Base-by-base conservation (phyloP, 2,888 invertebrate genomes). In the Embidobia sp. region DNA sequence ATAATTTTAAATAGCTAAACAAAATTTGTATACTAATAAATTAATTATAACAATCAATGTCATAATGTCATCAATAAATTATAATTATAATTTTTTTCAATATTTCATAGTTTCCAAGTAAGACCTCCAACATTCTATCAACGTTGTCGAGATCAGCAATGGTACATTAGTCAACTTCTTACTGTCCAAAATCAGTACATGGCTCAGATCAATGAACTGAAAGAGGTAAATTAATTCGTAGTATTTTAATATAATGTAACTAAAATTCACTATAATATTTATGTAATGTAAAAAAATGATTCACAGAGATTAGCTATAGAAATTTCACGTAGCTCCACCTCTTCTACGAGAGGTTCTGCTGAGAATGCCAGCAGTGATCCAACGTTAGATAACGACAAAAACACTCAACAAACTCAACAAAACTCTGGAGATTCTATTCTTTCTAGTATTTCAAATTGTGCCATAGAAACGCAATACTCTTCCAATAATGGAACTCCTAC, bases 81-180 rank as follows among this genome's bases (percentile, higher is more conserved):
- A 31, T 31, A 10, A 3, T 11, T 3, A 31, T 8, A 31, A 10
- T 31, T 3, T 5, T 31, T 11, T 22, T 22, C 3, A 18, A 1
- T 10, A 11, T 46, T 57, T 66, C 51, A 57, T 48, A 94, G 95
- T 85, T 97, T 97, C 90, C 96, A 97, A 92, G 97, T 98, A 16
- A 93, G 98, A 26, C 95, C 97, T 22, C 97, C 97, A 3, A 97
- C 97, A 42, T 98, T 96, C 90, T 97, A 95, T 90, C 97, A 98
- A 90, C 94, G 96, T 63, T 97, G 97, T 87, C 93, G 97, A 77
- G 98, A 98, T 90, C 97, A 97, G 86, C 96, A 97, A 88, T 96
- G 96, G 96, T 96, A 95, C 88, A 97, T 97, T 80, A 94, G 94
- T 87, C 96, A 97, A 88, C 90, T 97, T 73, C 92, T 96, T 81